phyloP scores from a whole-genome alignment of 2,888 invertebrate genomes.

The Zhuqinia jingwanae region DNA sequence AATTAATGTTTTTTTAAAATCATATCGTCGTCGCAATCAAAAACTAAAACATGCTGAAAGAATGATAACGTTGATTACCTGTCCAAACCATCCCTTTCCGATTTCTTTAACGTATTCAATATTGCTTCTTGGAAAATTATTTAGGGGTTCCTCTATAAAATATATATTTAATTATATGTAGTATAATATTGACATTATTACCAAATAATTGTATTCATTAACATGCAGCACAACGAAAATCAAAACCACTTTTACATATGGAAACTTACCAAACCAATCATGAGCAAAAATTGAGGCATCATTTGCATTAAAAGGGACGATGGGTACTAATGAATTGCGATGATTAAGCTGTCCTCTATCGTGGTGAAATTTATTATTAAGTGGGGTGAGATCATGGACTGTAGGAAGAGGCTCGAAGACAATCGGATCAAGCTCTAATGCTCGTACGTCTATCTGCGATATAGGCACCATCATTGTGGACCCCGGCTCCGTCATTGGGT shows the following conservation, averaged over 20 bases:
- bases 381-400: slow-evolving; percentile 75
- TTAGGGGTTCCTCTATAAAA: slow-evolving; percentile 82
- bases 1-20: not conserved
- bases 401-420: slow-evolving; percentile 79
- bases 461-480: slow-evolving; percentile 72
- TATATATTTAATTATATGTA: no score
- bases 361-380: slow-evolving; percentile 55
- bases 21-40: not conserved
- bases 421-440: slow-evolving; percentile 78
- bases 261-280: slow-evolving; percentile 78
- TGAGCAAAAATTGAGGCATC: slow-evolving; percentile 77
- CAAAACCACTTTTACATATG: not conserved
- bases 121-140: slow-evolving; percentile 88
- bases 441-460: slow-evolving; percentile 78
- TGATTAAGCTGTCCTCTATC: slow-evolving; percentile 39
- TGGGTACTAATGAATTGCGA: slow-evolving; percentile 43
- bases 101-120: slow-evolving; percentile 91
- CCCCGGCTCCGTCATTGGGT: slow-evolving; percentile 75
- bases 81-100: slow-evolving; percentile 93
- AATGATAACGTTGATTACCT: slow-evolving; percentile 80
- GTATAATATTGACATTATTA: no score
- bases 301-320: slow-evolving; percentile 73
- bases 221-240: not conserved
- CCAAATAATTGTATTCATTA: not conserved
- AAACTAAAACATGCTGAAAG: no score